phyloP scores from a whole-genome alignment of 2,797 vertebrate species.

The Pipistrellus pygmaeus region DNA sequence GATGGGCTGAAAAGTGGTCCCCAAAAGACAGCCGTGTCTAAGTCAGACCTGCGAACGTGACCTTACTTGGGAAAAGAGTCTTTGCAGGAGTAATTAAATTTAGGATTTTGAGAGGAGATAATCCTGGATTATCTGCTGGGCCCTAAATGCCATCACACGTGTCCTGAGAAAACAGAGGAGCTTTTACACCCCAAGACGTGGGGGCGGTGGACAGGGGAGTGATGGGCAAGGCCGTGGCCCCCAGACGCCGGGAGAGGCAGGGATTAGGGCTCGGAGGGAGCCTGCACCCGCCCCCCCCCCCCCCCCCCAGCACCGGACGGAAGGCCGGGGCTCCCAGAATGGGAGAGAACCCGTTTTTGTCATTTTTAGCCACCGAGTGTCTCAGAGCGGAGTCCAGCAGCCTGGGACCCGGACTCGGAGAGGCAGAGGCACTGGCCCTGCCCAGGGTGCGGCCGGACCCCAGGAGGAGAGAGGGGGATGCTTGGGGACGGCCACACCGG shows the following conservation, averaged over 20 bases:
- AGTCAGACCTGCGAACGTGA: background rate
- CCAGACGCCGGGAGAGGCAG: background rate
- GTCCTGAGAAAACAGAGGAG: background rate
- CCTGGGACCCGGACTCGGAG: background rate
- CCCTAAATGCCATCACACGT: background rate
- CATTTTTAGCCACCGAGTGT: background rate
- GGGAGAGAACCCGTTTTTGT: background rate
- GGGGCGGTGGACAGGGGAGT: rapidly evolving
- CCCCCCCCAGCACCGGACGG: too few species aligned
- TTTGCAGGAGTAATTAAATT: background rate
- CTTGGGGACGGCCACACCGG: rapidly evolving
- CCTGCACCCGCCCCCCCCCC: rapidly evolving
- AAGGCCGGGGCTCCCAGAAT: background rate
- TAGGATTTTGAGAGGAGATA: background rate
- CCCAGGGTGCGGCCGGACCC: background rate
- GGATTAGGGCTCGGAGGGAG: rapidly evolving
- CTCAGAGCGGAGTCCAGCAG: background rate
- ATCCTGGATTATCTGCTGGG: background rate
- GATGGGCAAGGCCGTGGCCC: rapidly evolving
- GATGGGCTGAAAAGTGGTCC: background rate
- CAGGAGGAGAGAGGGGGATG: rapidly evolving
- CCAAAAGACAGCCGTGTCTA: background rate
- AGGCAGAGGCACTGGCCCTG: background rate
- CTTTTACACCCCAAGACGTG: background rate
- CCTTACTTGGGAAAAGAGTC: background rate